Evolutionary conservation across 2,113 vertebrate species (phyloP).

Genomic region (Brienomyrus longianalis): DNA sequence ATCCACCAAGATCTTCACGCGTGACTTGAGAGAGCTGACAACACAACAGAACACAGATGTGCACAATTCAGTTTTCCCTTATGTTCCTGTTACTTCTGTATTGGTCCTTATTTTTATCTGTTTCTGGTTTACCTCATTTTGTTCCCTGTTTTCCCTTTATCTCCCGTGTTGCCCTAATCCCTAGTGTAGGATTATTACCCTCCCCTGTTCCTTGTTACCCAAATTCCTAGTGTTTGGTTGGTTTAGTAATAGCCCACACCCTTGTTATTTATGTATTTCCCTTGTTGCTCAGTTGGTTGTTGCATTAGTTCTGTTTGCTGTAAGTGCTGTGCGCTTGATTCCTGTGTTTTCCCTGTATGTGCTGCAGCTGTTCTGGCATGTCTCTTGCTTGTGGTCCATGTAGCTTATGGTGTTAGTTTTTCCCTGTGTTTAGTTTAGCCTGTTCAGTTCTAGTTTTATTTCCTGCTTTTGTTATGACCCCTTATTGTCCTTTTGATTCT

Average conservation of each 20-base stretch:
- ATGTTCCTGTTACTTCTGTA: not conserved
- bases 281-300: no score
- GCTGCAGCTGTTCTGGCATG: not conserved
- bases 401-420: not conserved
- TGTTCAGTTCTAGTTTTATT: not conserved
- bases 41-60: not conserved
- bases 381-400: not conserved
- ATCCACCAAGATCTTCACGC: conserved; percentile 84
- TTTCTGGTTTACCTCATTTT: no score
- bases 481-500: not conserved
- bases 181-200: no score
- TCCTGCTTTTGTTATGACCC: not conserved
- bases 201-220: no score
- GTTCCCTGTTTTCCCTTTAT: no score
- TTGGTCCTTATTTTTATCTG: not conserved
- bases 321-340: no score
- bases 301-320: no score
- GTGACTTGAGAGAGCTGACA: conserved; percentile 73
- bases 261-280: no score
- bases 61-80: not conserved
- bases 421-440: not conserved
- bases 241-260: no score
- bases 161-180: no score
- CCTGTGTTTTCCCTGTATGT: not conserved
- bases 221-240: no score